Evolutionary conservation across 2,113 vertebrate genomes (phyloP).

Genomic region (Drymodes brunneopygia): DNA sequence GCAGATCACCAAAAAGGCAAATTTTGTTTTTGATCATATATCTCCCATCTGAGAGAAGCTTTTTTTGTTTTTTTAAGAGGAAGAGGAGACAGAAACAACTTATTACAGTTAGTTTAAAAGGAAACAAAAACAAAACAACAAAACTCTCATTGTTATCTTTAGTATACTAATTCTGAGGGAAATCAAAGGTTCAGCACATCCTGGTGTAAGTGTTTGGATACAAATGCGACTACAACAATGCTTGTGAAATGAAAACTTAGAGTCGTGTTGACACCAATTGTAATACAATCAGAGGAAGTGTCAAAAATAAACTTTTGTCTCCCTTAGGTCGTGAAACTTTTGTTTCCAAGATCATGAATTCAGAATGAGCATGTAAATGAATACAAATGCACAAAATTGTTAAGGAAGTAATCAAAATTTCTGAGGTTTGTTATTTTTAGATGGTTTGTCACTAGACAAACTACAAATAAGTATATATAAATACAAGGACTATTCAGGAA

Average conservation of each 20-base stretch:
- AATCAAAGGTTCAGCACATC: not conserved
- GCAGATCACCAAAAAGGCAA: not conserved
- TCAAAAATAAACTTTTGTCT: not conserved
- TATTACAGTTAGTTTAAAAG: not conserved
- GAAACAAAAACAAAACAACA: too few species aligned
- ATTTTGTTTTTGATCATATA: not conserved
- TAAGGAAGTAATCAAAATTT: not conserved
- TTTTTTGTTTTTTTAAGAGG: not conserved
- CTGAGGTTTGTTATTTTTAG: not conserved
- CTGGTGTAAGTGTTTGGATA: not conserved
- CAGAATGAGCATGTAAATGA: not conserved
- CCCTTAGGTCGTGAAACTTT: not conserved
- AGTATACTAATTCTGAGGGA: not conserved
- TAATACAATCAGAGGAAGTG: not conserved
- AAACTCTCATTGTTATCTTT: not conserved
- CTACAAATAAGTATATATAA: not conserved
- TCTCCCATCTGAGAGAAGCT: fast-evolving
- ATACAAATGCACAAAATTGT: not conserved
- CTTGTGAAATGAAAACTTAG: not conserved
- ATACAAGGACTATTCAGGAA: not conserved
- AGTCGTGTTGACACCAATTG: not conserved
- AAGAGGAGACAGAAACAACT: not conserved
- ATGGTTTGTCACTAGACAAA: not conserved
- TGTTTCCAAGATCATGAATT: not conserved
- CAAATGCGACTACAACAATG: not conserved